A percentile compares a stretch with the other conserved stretches of the same genome.
Conservation (phyloP, 1,140 invertebrate genomes). For the Ephestia elutella region DNA sequence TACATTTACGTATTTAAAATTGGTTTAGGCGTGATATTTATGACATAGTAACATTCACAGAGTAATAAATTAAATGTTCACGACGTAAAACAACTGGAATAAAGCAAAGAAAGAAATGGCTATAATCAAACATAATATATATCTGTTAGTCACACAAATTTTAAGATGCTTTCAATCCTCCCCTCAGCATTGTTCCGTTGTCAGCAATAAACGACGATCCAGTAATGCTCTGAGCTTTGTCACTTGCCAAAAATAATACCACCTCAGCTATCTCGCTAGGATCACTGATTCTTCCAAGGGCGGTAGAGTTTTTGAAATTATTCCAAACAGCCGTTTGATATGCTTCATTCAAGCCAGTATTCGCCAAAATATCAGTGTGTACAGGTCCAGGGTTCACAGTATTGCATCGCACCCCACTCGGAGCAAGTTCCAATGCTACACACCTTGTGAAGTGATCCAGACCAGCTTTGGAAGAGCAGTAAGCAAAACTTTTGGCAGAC, state of each 20-base stretch:
- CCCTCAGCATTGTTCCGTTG: background rate
- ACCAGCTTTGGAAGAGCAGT: slow-evolving; percentile 35
- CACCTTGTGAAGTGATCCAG: slow-evolving; percentile 71
- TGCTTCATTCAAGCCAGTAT: slow-evolving; percentile 76
- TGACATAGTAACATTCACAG: too few species aligned
- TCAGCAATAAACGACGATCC: slow-evolving; percentile 76
- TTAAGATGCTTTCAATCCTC: background rate
- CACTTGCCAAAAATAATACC: slow-evolving; percentile 87
- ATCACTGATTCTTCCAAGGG: slow-evolving; percentile 81
- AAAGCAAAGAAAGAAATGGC: too few species aligned
- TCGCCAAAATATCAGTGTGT: slow-evolving; percentile 83
- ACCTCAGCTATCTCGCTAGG: slow-evolving; percentile 82
- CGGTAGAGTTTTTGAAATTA: slow-evolving; percentile 27
- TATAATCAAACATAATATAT: too few species aligned
- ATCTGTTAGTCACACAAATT: too few species aligned
- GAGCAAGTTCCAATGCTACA: slow-evolving; percentile 82
- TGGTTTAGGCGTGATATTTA: too few species aligned
- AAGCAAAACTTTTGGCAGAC: slow-evolving; percentile 13
- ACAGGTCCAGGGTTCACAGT: slow-evolving; percentile 86
- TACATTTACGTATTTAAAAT: too few species aligned
- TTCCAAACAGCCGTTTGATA: slow-evolving; percentile 49
- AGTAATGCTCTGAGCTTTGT: slow-evolving; percentile 84
- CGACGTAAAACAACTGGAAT: too few species aligned
- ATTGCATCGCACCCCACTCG: slow-evolving; percentile 87
- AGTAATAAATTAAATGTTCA: too few species aligned